Base-by-base conservation (phyloP, 2,888 invertebrate species). In the Clepsis dumicolana region DNA sequence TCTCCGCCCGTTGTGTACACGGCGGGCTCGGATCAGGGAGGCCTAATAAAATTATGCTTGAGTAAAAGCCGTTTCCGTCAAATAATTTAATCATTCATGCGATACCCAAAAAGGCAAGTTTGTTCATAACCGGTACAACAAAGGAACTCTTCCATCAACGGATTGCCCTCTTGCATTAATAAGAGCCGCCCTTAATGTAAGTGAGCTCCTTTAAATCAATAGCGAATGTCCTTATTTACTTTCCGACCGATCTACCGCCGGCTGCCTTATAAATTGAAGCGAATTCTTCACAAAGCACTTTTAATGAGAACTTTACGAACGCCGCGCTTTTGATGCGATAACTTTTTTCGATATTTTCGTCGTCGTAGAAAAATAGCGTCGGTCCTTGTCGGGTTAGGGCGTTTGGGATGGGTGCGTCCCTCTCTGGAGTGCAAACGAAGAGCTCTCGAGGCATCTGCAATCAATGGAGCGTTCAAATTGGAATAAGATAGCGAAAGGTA, bases 391-490 rank as follows among this genome's bases (percentile, higher is more conserved):
- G 71, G 71, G 71, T 83, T 74, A 74, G 75, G 52, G 65, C 35
- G 70, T 50, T 60, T 64, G 70, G 73, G 71, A 76, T 84, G 74
- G 74, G 67, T 68, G 74, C 76, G 72, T 89, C 89, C 76, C 85
- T 73, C 80, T 74, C 86, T 72, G 75, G 77, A 86, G 85, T 88
- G 90, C 87, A 87, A 87, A 89, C 85, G 86, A 83, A 85, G 82
- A 83, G 79, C 83, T 85, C 86, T 85, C 82, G 82, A 85, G 88
- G 90, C 89, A 89, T 91, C 91, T 92, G 91, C 90, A 93, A 89
- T 91, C 92, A 93, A 93, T 93, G 92, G 89, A 89, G 89, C 92
- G 93, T 88, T 89, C 84, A 91, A 93, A 92, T 93, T 93, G 91
- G 90, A 92, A 91, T 91, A 90, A 91, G 91, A 92, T 91, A 88